Evolutionary conservation across 2,113 vertebrate species (phyloP), one percentile per base, ranked within the genome.

Genomic region (Capreolus pygargus): DNA sequence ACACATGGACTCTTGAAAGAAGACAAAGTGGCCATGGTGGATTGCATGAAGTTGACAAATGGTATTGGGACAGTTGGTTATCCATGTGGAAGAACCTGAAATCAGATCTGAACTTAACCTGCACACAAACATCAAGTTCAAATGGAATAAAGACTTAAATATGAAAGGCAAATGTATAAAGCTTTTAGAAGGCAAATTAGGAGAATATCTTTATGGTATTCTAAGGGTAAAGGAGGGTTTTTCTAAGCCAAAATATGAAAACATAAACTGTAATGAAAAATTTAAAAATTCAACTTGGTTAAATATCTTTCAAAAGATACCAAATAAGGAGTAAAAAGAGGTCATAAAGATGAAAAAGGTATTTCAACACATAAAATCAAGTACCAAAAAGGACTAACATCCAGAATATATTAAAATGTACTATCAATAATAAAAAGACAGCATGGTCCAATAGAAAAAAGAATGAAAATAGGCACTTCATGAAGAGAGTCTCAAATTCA

Each of bases 81-180:
- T 55, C 81, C n/a, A 15, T 5, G n/a, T 54, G 79, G 79, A n/a
- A 54, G 50, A 54, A 36, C 33, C 47, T 82, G 19, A n/a, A 54
- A n/a, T n/a, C 50, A n/a, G 50, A 54, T 55, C 52, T 1, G 2
- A 55, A 19, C 52, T 36, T 55, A 55, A 23, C 21, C 52, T 52
- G 33, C 19, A 27, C 33, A 15, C 33, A 43, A 36, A 87, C n/a
- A 58, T 76, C 21, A 92, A 86, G 86, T 64, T 8, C 27, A 93
- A 89, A 21, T 61, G 19, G n/a, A 94, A 96, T 92, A 92, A 93
- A 67, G 39, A 81, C 58, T 70, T 94, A 96, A 87, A 64, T 54
- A 78, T 54, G 25, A 95, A 91, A 85, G 39, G 19, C 6, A 81
- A 91, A 81, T 39, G 25, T 57, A 81, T 36, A 86, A 78, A 76